Conservation (phyloP, 2,888 invertebrate genomes). For the Melieria omissa region DNA sequence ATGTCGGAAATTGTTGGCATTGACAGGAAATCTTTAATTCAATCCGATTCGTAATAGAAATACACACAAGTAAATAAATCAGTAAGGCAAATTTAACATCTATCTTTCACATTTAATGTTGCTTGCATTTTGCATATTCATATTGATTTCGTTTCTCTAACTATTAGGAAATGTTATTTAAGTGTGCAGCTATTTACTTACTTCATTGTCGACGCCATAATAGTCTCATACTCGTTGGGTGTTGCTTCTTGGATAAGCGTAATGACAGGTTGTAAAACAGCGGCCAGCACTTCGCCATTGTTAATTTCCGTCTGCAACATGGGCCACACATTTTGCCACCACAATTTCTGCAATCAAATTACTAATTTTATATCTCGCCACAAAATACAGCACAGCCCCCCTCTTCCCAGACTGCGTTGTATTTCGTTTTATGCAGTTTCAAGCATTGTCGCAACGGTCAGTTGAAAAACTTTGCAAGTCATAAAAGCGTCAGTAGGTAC, state of each 20-base stretch:
- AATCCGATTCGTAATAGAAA: no score
- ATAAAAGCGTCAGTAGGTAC: constrained; percentile 11
- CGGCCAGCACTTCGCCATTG: constrained; percentile 85
- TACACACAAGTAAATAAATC: no score
- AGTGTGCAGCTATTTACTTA: constrained; percentile 65
- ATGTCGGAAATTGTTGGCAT: no score
- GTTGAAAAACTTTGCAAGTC: constrained; percentile 8
- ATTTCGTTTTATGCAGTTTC: background rate
- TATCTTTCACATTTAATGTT: no score
- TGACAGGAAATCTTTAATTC: no score
- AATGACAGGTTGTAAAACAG: constrained; percentile 85
- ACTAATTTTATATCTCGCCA: background rate
- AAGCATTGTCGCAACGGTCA: background rate
- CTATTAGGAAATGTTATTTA: no score
- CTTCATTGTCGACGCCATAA: constrained; percentile 88
- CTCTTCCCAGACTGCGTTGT: background rate
- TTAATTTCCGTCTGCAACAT: constrained; percentile 86
- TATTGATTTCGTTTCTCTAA: no score
- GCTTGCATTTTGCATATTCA: no score
- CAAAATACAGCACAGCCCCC: background rate
- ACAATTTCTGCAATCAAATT: constrained; percentile 80
- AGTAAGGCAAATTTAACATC: no score
- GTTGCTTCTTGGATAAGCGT: constrained; percentile 84
- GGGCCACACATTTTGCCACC: constrained; percentile 95
- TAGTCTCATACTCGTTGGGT: constrained; percentile 81